Conservation (phyloP, 30 jellyfish, hydroid and myxozoan species). For the Pelagia noctiluca region DNA sequence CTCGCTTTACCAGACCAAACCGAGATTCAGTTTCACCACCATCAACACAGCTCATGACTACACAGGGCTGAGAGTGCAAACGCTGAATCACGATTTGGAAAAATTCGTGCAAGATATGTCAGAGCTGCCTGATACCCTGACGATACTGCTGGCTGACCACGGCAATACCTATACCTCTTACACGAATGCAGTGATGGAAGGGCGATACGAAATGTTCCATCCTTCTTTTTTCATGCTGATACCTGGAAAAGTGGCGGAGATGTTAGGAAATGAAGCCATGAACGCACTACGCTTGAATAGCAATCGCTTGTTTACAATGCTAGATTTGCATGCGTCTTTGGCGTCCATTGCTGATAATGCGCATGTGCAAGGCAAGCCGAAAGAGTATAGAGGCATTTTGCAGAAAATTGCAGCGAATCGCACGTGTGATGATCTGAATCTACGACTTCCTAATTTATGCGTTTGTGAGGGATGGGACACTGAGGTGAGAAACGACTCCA, state of each 20-base stretch:
- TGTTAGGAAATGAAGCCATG: slow-evolving; percentile 76
- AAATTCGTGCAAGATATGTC: slow-evolving; percentile 55
- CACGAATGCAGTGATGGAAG: slow-evolving; percentile 77
- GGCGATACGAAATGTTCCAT: slow-evolving; percentile 90
- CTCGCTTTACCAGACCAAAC: not conserved
- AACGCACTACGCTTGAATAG: slow-evolving; percentile 66
- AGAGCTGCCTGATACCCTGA: slow-evolving; percentile 64
- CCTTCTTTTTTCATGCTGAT: slow-evolving; percentile 88
- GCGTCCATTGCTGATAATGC: slow-evolving; percentile 25
- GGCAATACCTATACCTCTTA: slow-evolving; percentile 89
- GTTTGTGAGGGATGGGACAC: slow-evolving; percentile 91
- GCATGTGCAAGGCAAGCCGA: not conserved
- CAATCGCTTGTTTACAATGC: slow-evolving; percentile 73
- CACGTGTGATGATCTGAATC: slow-evolving; percentile 71
- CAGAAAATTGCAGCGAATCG: slow-evolving; percentile 59
- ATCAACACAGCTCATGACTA: slow-evolving; percentile 88
- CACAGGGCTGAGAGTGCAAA: slow-evolving; percentile 83
- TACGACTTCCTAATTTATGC: slow-evolving; percentile 83
- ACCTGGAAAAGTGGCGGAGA: slow-evolving; percentile 65
- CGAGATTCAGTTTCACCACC: slow-evolving; percentile 65
- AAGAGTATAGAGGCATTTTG: slow-evolving; percentile 41
- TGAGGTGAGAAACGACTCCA: slow-evolving; percentile 70
- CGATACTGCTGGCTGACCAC: slow-evolving; percentile 91
- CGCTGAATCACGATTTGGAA: slow-evolving; percentile 77
- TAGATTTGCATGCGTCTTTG: slow-evolving; percentile 77